Percentiles rank a stretch among this genome's conserved stretches.
Evolutionary conservation across 2,888 invertebrate genomes (phyloP).

Genomic region (Machimus rusticus): DNA sequence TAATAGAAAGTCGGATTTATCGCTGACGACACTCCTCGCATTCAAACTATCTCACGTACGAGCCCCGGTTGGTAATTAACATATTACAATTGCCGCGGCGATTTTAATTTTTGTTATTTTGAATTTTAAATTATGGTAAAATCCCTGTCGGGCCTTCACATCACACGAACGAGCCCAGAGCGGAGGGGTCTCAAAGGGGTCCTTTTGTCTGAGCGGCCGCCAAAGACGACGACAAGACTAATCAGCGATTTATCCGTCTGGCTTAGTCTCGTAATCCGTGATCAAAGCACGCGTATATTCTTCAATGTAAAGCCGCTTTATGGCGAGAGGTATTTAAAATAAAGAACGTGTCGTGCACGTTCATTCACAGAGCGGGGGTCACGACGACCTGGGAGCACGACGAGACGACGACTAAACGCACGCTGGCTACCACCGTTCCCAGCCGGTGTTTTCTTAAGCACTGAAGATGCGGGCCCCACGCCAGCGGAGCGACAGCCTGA

Average conservation of each 20-base stretch:
- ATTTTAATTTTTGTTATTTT: background rate
- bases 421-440: background rate
- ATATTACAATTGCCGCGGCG: background rate
- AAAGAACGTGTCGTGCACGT: background rate
- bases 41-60: slow-evolving; percentile 24
- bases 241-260: background rate
- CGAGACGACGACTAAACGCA: background rate
- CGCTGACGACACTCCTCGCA: slow-evolving; percentile 17
- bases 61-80: slow-evolving; percentile 1
- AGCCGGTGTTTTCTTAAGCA: slow-evolving; percentile 10
- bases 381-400: background rate
- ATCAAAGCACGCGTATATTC: background rate
- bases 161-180: too few relatives aligned
- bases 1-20: slow-evolving; percentile 33
- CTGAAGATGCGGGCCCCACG: background rate
- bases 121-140: background rate
- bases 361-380: background rate
- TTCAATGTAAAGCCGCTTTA: background rate
- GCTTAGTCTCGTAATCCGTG: background rate
- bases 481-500: background rate
- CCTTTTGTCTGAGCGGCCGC: background rate
- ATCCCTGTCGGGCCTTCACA: background rate
- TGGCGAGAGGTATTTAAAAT: background rate
- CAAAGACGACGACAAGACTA: background rate
- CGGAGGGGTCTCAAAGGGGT: background rate